Evolutionary conservation across 1,140 invertebrate species (phyloP), one percentile per base, ranked within the genome.

Genomic region (Pinna nobilis): DNA sequence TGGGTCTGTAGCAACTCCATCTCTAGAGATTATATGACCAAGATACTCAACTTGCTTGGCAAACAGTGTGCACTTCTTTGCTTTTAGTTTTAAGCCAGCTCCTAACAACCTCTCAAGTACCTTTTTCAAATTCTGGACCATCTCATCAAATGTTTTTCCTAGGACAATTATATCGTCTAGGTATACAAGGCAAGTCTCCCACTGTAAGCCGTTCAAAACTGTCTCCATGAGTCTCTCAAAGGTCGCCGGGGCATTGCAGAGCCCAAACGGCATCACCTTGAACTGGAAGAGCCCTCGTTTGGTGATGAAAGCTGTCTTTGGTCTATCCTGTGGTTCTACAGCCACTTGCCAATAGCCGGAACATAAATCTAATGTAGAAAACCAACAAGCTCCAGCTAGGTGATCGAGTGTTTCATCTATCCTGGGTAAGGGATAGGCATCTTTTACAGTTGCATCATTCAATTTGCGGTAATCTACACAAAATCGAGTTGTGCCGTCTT

Each of bases 391-490:
- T 18, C 61, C 72, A 4, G 30, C n/a, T 18, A 78, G 4, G 3
- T 60, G 9, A 53, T 78, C 72, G 15, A 70, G 25, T 49, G 61
- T 66, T 33, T 78, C 76, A 3, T 67, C 35, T 18, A 75, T 49
- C 49, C 60, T 59, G 0, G 68, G 68, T 13, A 79, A 32, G 3
- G 77, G 73, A 41, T 47, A 69, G 20, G 51, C 61, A 44, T 67
- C 67, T 49, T 51, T 64, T 44, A n/a, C 35, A 23, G 79, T 72
- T 13, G 70, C 65, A 15, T 28, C 3, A 51, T 82, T 82, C 0
- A 80, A 53, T 15, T 25, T 41, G 18, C 76, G 89, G 82, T 89
- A 91, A 82, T 92, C 90, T 4, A 82, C 87, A 82, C 90, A 91
- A n/a, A 91, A 80, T 53, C 91, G 74, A 32, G 90, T 74, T 28